These are phyloP conservation scores for Steinernema scapterisci DNA, from an alignment of 2,888 invertebrate species.

Conservation along the genomic window DNA sequence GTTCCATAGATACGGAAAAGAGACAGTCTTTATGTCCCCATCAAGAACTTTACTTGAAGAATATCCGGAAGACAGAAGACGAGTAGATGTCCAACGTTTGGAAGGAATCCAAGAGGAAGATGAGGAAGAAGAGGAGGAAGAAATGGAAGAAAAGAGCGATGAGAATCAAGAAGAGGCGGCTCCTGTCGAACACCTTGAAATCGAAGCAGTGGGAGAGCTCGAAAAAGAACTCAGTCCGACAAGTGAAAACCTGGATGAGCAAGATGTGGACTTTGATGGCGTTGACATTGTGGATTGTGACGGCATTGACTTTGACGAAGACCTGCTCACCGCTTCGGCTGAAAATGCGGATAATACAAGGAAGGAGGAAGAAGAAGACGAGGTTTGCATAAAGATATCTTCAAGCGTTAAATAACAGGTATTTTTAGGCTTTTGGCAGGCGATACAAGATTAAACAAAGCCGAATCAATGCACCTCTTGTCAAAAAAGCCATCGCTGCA, in stretches of 20 bases:
- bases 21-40: background rate
- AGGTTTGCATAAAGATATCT: background rate
- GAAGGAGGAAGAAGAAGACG: background rate
- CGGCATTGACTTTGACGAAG: constrained; percentile 8
- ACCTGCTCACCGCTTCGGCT: background rate
- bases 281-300: background rate
- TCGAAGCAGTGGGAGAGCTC: background rate
- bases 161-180: background rate
- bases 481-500: constrained; percentile 1
- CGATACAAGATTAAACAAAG: constrained; percentile 16
- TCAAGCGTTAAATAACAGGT: background rate
- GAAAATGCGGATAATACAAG: background rate
- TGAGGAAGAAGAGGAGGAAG: background rate
- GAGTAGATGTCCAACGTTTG: background rate
- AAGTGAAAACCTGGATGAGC: background rate
- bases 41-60: background rate
- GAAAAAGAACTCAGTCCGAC: background rate
- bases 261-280: background rate
- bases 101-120: background rate
- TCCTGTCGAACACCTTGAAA: background rate
- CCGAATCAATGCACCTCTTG: constrained; percentile 6
- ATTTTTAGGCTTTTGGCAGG: background rate
- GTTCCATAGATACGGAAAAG: background rate
- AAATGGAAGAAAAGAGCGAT: background rate
- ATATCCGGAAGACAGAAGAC: constrained; percentile 6